These are phyloP conservation scores for Planiliza haematocheilus DNA, from an alignment of 2,113 vertebrate species.

Conservation along the genomic window DNA sequence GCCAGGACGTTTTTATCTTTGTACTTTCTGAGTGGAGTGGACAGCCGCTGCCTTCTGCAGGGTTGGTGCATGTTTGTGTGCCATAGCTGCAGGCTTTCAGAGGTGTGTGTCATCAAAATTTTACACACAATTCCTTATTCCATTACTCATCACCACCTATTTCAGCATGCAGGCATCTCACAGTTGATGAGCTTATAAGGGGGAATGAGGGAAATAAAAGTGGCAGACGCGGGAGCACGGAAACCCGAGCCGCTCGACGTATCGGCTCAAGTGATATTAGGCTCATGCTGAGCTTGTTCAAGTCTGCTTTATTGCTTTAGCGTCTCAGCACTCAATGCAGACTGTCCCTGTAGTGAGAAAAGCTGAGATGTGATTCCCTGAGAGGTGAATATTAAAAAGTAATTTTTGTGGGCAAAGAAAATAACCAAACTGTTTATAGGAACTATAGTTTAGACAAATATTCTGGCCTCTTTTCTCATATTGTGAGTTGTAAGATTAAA, in stretches of 20 bases:
- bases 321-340: constrained; percentile 23
- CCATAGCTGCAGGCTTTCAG: constrained; percentile 34
- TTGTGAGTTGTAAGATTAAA: constrained; percentile 8
- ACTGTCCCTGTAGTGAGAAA: constrained; percentile 30
- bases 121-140: constrained; percentile 57
- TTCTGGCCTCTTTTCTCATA: too few species aligned
- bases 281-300: constrained; percentile 72
- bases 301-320: constrained; percentile 68
- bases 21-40: constrained; percentile 33
- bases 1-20: constrained; percentile 32
- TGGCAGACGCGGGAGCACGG: constrained; percentile 32
- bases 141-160: constrained; percentile 54
- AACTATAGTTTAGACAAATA: too few species aligned
- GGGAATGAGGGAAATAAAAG: constrained; percentile 70
- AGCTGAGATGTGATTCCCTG: constrained; percentile 14
- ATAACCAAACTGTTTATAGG: too few species aligned
- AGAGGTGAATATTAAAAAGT: constrained; percentile 36
- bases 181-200: constrained; percentile 46
- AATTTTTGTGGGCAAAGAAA: background rate
- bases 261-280: constrained; percentile 55
- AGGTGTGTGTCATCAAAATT: constrained; percentile 57
- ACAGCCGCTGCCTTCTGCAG: constrained; percentile 40
- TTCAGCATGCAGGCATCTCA: constrained; percentile 26
- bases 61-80: constrained; percentile 28
- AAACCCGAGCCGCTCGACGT: constrained; percentile 21